phyloP scores from a whole-genome alignment of 2,113 vertebrate genomes.

The Grammomys surdaster region DNA sequence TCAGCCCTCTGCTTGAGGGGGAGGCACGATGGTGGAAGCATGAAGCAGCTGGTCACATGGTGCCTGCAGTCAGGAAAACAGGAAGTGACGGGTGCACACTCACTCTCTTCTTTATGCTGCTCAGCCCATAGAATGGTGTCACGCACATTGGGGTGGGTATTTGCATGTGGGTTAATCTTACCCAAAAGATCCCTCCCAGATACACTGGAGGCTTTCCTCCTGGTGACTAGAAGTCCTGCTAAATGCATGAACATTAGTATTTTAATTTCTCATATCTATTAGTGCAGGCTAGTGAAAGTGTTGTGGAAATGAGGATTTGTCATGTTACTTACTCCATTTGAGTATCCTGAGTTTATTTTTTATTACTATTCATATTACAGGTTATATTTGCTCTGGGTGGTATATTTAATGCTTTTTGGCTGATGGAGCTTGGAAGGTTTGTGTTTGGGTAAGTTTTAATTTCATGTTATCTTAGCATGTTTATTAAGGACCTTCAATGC shows the following conservation, averaged over 20 bases:
- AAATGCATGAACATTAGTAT: neutral
- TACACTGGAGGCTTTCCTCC: neutral
- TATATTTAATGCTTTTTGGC: slow-evolving; percentile 91
- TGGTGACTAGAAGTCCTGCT: neutral
- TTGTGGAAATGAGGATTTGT: slow-evolving; percentile 15
- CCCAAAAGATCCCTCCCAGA: neutral
- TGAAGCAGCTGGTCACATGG: neutral
- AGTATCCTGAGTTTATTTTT: slow-evolving; percentile 51
- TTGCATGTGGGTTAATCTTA: no score
- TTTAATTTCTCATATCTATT: slow-evolving; percentile 56
- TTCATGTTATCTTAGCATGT: slow-evolving; percentile 25
- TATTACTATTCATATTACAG: slow-evolving; percentile 81
- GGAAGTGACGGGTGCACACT: neutral
- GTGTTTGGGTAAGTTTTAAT: slow-evolving; percentile 94
- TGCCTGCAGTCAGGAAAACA: neutral
- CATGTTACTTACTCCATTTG: neutral
- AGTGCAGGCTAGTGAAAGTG: neutral
- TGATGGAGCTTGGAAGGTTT: slow-evolving; percentile 96
- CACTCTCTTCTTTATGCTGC: neutral
- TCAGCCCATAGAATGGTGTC: neutral
- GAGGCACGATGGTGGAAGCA: neutral
- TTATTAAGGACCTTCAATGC: neutral
- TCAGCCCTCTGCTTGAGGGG: neutral
- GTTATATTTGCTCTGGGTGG: slow-evolving; percentile 95
- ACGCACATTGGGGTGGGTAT: no score